Evolutionary conservation across 2,797 vertebrate genomes (phyloP).

Genomic region (Mus spretus): DNA sequence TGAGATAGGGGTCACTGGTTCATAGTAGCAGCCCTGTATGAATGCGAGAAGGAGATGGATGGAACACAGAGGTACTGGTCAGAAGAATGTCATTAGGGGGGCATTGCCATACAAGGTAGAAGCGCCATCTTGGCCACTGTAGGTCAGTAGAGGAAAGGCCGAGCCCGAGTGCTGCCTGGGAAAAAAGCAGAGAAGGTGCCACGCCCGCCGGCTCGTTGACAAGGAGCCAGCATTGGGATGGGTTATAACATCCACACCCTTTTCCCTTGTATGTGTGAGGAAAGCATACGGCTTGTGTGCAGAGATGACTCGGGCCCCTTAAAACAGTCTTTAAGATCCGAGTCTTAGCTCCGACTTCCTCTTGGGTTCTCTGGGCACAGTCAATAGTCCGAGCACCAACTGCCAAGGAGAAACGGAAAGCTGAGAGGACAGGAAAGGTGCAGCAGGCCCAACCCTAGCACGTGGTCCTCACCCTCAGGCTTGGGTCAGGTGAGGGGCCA

Average conservation of each 20-base stretch:
- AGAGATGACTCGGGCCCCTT: slow-evolving; percentile 54
- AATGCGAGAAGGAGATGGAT: neutral
- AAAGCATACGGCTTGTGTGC: neutral
- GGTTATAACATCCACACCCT: slow-evolving; percentile 7
- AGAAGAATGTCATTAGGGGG: neutral
- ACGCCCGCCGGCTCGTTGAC: neutral
- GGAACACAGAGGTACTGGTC: neutral
- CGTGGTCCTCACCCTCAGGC: neutral
- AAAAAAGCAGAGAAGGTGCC: neutral
- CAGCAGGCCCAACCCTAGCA: neutral
- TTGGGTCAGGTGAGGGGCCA: neutral
- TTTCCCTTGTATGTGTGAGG: neutral
- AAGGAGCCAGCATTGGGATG: neutral
- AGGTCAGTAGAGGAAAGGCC: neutral
- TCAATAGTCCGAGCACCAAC: neutral
- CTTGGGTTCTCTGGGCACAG: neutral
- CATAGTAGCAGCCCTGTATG: neutral
- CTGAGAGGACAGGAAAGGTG: neutral
- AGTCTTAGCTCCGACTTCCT: neutral
- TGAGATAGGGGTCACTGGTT: neutral
- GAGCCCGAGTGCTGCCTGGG: neutral
- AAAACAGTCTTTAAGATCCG: slow-evolving; percentile 3
- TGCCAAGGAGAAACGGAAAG: neutral
- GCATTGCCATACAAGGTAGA: neutral
- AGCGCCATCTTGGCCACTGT: neutral